Conservation (phyloP, 1,140 invertebrate genomes). For the Drosophila orosa region DNA sequence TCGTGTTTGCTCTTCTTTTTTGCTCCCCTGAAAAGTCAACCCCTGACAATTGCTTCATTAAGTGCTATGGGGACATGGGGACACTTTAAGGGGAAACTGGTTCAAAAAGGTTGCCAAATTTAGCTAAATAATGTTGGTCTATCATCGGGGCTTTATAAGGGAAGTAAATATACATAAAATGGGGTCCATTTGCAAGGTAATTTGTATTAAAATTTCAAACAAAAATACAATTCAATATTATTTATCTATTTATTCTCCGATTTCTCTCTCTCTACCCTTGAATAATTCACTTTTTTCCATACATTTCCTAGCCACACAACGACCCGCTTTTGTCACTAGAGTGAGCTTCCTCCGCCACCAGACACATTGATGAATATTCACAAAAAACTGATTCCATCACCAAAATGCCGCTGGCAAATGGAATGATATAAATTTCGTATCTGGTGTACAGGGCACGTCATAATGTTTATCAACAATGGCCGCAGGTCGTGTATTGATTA, state of each 20-base stretch:
- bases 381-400: slow-evolving; percentile 37
- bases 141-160: not conserved
- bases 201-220: not conserved
- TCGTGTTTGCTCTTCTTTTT: slow-evolving; percentile 26
- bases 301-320: not conserved
- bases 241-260: not conserved
- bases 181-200: too few relatives aligned
- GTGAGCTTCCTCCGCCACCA: not conserved
- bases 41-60: slow-evolving; percentile 64
- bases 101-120: slow-evolving; percentile 8
- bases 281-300: not conserved
- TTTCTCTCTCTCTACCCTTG: too few relatives aligned
- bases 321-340: not conserved
- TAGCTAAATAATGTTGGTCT: not conserved
- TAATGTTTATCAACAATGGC: slow-evolving; percentile 77
- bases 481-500: slow-evolving; percentile 72
- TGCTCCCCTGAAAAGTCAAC: slow-evolving; percentile 33
- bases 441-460: slow-evolving; percentile 41
- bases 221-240: not conserved
- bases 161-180: not conserved
- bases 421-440: slow-evolving; percentile 67
- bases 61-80: slow-evolving; percentile 23
- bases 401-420: slow-evolving; percentile 25
- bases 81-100: not conserved
- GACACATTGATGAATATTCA: slow-evolving; percentile 18